Conservation (phyloP, 1,140 invertebrate genomes). For the Orussus abietinus region DNA sequence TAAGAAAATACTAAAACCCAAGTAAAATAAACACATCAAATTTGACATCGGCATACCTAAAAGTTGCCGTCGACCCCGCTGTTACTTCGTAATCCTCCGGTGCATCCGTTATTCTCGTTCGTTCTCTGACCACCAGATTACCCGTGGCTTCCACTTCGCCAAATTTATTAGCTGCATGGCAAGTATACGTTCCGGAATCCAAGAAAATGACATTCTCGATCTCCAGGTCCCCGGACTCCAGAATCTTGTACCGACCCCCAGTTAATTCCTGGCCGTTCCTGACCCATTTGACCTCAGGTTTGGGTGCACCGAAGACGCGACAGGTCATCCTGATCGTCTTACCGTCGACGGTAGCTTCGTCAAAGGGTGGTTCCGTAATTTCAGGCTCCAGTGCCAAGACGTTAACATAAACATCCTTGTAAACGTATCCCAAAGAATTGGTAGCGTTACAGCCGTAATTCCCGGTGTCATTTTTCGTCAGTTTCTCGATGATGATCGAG, state of each 20-base stretch:
- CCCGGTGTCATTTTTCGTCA: slow-evolving; percentile 88
- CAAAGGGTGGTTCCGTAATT: slow-evolving; percentile 78
- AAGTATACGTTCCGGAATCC: slow-evolving; percentile 86
- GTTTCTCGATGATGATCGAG: slow-evolving; percentile 75
- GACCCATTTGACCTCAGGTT: slow-evolving; percentile 92
- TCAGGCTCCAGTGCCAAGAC: slow-evolving; percentile 89
- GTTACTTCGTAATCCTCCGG: slow-evolving; percentile 89
- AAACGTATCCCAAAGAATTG: slow-evolving; percentile 96
- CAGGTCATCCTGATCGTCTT: slow-evolving; percentile 81
- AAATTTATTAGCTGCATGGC: slow-evolving; percentile 90
- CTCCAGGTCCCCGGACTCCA: slow-evolving; percentile 76
- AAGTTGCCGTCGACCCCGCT: slow-evolving; percentile 84
- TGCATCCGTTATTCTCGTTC: slow-evolving; percentile 77
- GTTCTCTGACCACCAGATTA: slow-evolving; percentile 77
- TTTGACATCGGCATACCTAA: slow-evolving; percentile 51
- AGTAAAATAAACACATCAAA: background rate
- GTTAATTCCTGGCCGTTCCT: slow-evolving; percentile 77
- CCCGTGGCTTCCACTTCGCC: slow-evolving; percentile 75
- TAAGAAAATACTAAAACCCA: background rate
- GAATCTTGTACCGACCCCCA: slow-evolving; percentile 73
- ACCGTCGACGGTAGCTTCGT: slow-evolving; percentile 79
- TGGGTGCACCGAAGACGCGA: slow-evolving; percentile 92
- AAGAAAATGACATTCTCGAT: slow-evolving; percentile 79
- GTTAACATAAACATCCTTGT: slow-evolving; percentile 97
- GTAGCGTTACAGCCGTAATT: slow-evolving; percentile 99